phyloP scores from a whole-genome alignment of 2,888 invertebrate species.

The Limnephilus marmoratus region DNA sequence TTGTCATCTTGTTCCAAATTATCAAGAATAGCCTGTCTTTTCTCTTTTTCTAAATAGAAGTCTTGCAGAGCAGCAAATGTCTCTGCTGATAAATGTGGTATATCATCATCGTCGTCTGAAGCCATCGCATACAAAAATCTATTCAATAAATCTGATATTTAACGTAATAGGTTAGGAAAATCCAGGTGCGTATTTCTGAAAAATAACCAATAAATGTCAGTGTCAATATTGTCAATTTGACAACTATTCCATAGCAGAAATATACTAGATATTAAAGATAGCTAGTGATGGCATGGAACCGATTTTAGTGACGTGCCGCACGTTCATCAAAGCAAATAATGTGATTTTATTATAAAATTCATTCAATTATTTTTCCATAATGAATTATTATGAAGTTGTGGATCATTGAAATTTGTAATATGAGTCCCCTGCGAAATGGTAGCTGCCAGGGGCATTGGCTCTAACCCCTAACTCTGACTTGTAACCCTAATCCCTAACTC shows the following conservation, averaged over 20 bases:
- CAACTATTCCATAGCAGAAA: background rate
- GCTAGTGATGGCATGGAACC: too few species aligned
- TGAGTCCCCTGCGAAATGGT: too few species aligned
- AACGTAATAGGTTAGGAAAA: background rate
- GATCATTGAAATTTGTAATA: too few species aligned
- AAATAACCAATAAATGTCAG: background rate
- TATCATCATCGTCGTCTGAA: conserved; percentile 79
- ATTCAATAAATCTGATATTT: background rate
- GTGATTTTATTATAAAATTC: too few species aligned
- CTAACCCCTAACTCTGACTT: too few species aligned
- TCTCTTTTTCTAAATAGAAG: conserved; percentile 85
- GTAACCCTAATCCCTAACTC: too few species aligned
- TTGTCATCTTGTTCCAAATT: conserved; percentile 74
- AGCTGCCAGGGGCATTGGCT: too few species aligned
- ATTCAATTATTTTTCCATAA: too few species aligned
- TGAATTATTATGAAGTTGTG: too few species aligned
- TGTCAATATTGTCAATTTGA: background rate
- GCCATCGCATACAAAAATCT: conserved; percentile 42
- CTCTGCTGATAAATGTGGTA: conserved; percentile 81
- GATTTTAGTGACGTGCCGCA: too few species aligned
- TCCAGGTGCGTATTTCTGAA: background rate
- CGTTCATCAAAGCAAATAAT: too few species aligned
- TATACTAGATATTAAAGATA: background rate
- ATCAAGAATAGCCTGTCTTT: conserved; percentile 78
- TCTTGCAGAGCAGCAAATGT: conserved; percentile 86